Conservation (phyloP, 2,797 vertebrate genomes). For the Mergus octosetaceus region DNA sequence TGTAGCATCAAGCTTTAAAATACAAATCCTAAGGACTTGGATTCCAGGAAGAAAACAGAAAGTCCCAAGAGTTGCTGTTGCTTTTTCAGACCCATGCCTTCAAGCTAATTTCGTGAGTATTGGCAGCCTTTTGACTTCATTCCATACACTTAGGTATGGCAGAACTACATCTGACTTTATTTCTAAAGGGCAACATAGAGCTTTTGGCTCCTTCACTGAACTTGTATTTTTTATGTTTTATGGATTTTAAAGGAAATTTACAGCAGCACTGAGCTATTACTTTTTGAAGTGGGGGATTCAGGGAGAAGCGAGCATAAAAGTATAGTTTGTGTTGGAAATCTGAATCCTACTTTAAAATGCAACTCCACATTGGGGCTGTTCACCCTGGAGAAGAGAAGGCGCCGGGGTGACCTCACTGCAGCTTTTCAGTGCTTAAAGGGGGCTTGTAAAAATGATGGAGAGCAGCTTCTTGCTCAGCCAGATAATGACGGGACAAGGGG, state of each 20-base stretch:
- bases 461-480: too few species aligned
- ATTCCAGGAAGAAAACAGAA: background rate
- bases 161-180: background rate
- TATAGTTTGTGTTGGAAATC: background rate
- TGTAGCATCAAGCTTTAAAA: background rate
- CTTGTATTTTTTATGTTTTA: background rate
- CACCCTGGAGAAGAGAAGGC: too few species aligned
- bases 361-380: background rate
- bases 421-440: too few species aligned
- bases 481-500: too few species aligned
- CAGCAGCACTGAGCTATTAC: background rate
- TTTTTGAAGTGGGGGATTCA: background rate
- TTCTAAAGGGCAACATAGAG: background rate
- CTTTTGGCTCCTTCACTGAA: background rate
- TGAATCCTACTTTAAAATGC: background rate
- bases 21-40: background rate
- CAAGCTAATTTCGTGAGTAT: background rate
- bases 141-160: background rate
- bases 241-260: slow-evolving; percentile 6
- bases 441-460: too few species aligned
- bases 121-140: background rate
- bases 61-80: background rate
- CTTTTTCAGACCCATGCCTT: background rate
- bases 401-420: too few species aligned
- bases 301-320: background rate